Conservation (phyloP, 2,888 invertebrate genomes). For the Sarcophaga rosellei region DNA sequence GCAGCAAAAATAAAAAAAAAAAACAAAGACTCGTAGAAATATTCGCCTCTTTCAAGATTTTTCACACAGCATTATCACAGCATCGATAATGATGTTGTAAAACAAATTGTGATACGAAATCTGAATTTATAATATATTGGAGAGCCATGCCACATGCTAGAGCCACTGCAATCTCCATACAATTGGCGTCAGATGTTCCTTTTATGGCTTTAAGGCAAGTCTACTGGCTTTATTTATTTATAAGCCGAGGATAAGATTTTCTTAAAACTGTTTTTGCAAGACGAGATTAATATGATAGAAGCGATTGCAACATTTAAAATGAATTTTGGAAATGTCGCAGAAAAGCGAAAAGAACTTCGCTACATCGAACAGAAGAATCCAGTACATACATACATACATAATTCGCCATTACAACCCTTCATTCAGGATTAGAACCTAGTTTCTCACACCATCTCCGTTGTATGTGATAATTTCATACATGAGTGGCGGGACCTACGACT, state of each 20-base stretch:
- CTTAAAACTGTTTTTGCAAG: too few relatives aligned
- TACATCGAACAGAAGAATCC: too few relatives aligned
- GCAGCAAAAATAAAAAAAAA: not conserved
- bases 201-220: not conserved
- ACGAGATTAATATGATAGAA: too few relatives aligned
- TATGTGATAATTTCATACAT: too few relatives aligned
- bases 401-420: too few relatives aligned
- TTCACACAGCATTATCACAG: not conserved
- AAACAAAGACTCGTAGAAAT: not conserved
- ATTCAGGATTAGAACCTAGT: too few relatives aligned
- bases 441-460: too few relatives aligned
- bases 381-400: rapidly evolving
- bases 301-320: too few relatives aligned
- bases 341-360: too few relatives aligned
- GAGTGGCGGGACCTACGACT: too few relatives aligned
- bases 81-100: not conserved
- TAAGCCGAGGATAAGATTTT: not conserved
- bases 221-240: not conserved
- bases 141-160: not conserved
- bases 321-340: too few relatives aligned
- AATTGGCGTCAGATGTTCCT: not conserved
- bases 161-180: not conserved
- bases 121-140: not conserved
- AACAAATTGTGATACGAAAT: not conserved
- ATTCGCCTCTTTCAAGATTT: not conserved